Conservation (phyloP, 2,888 invertebrate genomes). For the Megamerina dolium region DNA sequence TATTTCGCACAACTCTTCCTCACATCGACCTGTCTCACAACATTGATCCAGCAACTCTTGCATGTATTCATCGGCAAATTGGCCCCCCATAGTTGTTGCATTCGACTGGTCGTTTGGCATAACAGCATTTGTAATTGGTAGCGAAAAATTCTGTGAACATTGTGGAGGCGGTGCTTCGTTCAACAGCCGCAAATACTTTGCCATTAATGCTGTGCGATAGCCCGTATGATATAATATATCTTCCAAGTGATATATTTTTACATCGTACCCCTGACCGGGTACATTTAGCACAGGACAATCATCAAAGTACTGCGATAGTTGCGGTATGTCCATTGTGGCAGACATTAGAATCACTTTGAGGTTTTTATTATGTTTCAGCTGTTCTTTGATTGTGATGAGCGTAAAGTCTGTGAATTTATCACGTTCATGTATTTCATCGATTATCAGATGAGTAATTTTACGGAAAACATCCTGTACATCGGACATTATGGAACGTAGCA, state of each 20-base stretch:
- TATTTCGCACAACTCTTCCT: slow-evolving; percentile 56
- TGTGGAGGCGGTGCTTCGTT: slow-evolving; percentile 10
- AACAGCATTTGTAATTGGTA: slow-evolving; percentile 9
- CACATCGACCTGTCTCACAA: slow-evolving; percentile 12
- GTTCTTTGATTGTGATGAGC: slow-evolving; percentile 75
- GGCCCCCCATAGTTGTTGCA: slow-evolving; percentile 10
- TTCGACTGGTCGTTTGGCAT: slow-evolving; percentile 8
- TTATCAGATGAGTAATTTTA: slow-evolving; percentile 67
- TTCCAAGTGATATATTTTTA: slow-evolving; percentile 72
- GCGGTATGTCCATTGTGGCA: slow-evolving; percentile 79
- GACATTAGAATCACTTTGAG: slow-evolving; percentile 89
- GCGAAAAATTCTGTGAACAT: slow-evolving; percentile 4
- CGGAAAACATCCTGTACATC: slow-evolving; percentile 51
- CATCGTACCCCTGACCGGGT: slow-evolving; percentile 69
- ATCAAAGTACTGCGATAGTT: slow-evolving; percentile 78
- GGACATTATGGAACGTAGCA: slow-evolving; percentile 77
- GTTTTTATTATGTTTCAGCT: slow-evolving; percentile 62
- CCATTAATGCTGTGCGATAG: slow-evolving; percentile 35
- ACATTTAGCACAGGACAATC: slow-evolving; percentile 70
- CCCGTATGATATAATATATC: slow-evolving; percentile 62
- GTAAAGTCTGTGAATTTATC: slow-evolving; percentile 91
- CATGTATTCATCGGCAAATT: slow-evolving; percentile 45
- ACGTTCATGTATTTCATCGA: slow-evolving; percentile 95
- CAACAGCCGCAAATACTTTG: slow-evolving; percentile 28
- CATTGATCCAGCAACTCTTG: slow-evolving; percentile 46